Evolutionary conservation across 2,888 invertebrate species (phyloP), one percentile per base, ranked within the genome.

Genomic region (Fragum sueziense): DNA sequence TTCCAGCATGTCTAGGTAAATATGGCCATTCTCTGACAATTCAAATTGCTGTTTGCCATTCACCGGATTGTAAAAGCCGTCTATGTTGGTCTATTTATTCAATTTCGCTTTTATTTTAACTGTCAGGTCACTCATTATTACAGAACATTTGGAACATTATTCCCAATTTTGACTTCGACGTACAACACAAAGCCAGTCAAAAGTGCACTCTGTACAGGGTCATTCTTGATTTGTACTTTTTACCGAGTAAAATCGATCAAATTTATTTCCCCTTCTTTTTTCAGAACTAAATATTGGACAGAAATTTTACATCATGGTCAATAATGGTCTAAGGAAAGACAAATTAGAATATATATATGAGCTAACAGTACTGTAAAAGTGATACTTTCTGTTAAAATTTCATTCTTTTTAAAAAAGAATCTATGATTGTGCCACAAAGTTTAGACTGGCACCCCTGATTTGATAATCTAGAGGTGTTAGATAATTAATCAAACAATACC

Each of bases 1-100:
- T 62, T 62, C 20, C 27, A 33, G n/a, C 25, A 62, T 62, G 62
- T 62, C 62, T 62, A 14, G 62, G 62, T 62, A 62, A 25, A 62
- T 29, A 62, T 20, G 31, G 62, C 62, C 29, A 33, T 62, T 62
- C n/a, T 62, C 22, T 29, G n/a, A 22, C 62, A 31, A 62, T 62
- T 62, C 29, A 29, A 62, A 62, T 34, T 62, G 62, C 34, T 65
- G 37, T 65, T 65, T 65, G 41, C 65, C 37, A 41, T 65, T 41
- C 65, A 65, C 25, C 41, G 9, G 22, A 65, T 41, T 65, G 41
- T 65, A 41, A 65, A 65, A 65, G 65, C 65, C 33, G 33, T 65
- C 34, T 34, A 25, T 34, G 22, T 65, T 1, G 17, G 6, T 34
- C 25, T 41, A 65, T 41, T 41, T 65, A 65, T 65, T 65, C 37